Evolutionary conservation across 2,888 invertebrate species (phyloP).

Genomic region (Incurvaria masculella): DNA sequence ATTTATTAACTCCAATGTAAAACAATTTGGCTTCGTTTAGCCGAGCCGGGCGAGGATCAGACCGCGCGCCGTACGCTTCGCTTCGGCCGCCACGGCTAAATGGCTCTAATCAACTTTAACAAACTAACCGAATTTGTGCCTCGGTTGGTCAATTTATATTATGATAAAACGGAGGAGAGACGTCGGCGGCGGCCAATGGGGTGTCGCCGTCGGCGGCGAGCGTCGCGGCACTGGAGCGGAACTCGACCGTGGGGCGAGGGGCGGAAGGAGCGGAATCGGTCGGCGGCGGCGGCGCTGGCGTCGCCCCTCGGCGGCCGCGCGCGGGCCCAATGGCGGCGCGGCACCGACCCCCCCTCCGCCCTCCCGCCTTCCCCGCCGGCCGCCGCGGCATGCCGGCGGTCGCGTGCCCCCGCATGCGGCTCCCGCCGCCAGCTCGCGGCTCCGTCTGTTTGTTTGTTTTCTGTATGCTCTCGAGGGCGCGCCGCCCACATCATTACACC

Average conservation of each 20-base stretch:
- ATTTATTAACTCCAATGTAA: slow-evolving; percentile 31
- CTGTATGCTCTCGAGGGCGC: slow-evolving; percentile 33
- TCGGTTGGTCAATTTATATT: slow-evolving; percentile 59
- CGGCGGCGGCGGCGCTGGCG: slow-evolving; percentile 4
- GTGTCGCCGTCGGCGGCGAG: slow-evolving; percentile 20
- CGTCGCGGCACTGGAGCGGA: slow-evolving; percentile 7
- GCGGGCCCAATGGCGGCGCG: slow-evolving; percentile 3
- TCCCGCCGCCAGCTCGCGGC: slow-evolving; percentile 45
- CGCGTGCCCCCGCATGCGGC: slow-evolving; percentile 35
- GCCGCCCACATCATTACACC: slow-evolving; percentile 53
- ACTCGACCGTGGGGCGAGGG: slow-evolving; percentile 8
- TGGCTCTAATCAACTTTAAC: slow-evolving; percentile 59
- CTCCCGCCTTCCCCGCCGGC: slow-evolving; percentile 18
- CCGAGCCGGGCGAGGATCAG: slow-evolving; percentile 44
- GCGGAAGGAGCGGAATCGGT: neutral
- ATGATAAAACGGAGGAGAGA: slow-evolving; percentile 39
- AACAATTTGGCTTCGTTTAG: slow-evolving; percentile 53
- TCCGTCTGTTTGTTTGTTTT: slow-evolving; percentile 34
- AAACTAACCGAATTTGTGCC: slow-evolving; percentile 56
- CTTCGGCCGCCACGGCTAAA: slow-evolving; percentile 52
- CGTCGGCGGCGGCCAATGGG: slow-evolving; percentile 3
- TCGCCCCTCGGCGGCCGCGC: neutral
- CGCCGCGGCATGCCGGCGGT: slow-evolving; percentile 14
- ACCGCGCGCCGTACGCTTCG: slow-evolving; percentile 47
- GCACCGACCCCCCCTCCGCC: neutral